Evolutionary conservation across 2,888 invertebrate genomes (phyloP), one percentile per base, ranked within the genome.

Genomic region (Anaspis maculata): DNA sequence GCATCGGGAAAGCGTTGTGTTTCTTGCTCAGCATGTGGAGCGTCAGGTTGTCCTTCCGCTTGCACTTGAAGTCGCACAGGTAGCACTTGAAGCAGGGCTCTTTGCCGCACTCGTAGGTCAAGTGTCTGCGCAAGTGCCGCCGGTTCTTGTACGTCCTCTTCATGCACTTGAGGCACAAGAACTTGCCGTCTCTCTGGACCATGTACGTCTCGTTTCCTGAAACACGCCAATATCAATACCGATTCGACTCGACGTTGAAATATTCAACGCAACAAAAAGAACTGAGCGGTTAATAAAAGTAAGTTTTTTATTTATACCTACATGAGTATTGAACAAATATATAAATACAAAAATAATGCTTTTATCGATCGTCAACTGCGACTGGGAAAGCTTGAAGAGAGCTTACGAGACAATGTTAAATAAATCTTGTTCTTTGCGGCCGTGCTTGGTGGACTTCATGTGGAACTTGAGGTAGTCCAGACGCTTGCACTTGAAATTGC

Each of bases 81-180:
- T 9, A 13, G 23, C 30, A 30, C 5, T 13, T n/a, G 35, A 35
- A 32, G 16, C 9, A 7, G 5, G 46, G 81, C 81, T 27, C 82
- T 19, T 19, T 32, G 29, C 32, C 28, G 16, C 33, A 33, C 13
- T 29, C 19, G 11, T 73, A 75, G 62, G 76, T 72, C 48, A 73
- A 70, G 61, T 78, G 78, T 10, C 76, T 67, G 56, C 73, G 69
- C 25, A 78, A 67, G 27, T 34, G 30, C 7, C 29, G 9, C 30
- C 22, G 32, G 15, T 29, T 26, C 25, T 30, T 35, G 21, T 43
- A 44, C 10, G 16, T 13, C n/a, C n/a, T n/a, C 31, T 27, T 32
- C 6, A 15, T 11, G 15, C 42, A 45, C 19, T 13, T 37, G 9
- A 24, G 14, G 25, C 44, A 44, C 15, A 7, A 3, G 12, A 10